Evolutionary conservation across 2,888 invertebrate species (phyloP).

Genomic region (Lydus trimaculatus): DNA sequence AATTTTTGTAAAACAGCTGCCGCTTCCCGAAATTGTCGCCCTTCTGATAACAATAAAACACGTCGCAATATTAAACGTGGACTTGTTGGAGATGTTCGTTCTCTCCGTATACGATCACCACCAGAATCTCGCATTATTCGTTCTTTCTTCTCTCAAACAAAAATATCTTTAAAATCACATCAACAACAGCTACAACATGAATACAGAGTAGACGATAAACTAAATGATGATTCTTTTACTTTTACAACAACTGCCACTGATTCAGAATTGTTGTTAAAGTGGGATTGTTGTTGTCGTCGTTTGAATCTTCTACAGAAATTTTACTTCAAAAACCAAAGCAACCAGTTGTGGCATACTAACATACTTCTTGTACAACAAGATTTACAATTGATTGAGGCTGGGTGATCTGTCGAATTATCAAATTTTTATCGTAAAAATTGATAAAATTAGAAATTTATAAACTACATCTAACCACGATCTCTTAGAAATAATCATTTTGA

Average conservation of each 20-base stretch:
- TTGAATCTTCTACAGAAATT: neutral
- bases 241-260: neutral
- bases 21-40: slow-evolving; percentile 89
- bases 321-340: neutral
- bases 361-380: neutral
- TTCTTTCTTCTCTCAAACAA: neutral
- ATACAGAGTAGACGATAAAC: neutral
- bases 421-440: neutral
- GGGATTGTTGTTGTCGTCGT: neutral
- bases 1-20: slow-evolving; percentile 83
- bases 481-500: too few species aligned
- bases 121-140: neutral
- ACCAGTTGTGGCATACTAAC: neutral
- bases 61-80: slow-evolving; percentile 73
- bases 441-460: neutral
- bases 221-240: neutral
- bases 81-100: slow-evolving; percentile 68
- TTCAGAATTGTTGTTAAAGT: neutral
- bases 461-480: too few species aligned
- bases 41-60: slow-evolving; percentile 84
- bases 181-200: neutral
- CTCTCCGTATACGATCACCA: slow-evolving; percentile 75
- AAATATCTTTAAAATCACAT: neutral
- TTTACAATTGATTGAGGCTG: neutral
- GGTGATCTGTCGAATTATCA: neutral